phyloP scores from a whole-genome alignment of 1,140 invertebrate species.

The Psix sp. region DNA sequence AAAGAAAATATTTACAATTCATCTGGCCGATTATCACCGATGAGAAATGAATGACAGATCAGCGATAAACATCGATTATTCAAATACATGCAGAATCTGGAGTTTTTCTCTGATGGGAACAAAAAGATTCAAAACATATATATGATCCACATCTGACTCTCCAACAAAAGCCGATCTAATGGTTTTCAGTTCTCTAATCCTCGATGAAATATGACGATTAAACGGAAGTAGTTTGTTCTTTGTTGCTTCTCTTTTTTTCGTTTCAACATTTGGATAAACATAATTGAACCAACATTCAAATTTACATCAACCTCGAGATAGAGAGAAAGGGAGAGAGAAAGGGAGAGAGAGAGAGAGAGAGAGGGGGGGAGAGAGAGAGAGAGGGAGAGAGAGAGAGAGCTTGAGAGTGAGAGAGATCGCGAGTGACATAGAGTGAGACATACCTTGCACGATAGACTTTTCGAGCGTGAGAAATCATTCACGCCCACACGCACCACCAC shows the following conservation, averaged over 20 bases:
- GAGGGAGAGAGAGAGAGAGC: too few species aligned
- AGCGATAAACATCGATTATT: constrained; percentile 27
- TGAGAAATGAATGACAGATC: constrained; percentile 30
- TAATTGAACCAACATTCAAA: constrained; percentile 1
- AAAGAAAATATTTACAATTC: constrained; percentile 28
- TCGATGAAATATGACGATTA: constrained; percentile 13
- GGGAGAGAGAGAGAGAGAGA: too few species aligned
- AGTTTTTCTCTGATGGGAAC: constrained; percentile 33
- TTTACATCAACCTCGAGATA: too few species aligned
- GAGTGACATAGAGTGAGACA: too few species aligned
- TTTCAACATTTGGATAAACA: too few species aligned
- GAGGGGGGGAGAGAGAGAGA: too few species aligned
- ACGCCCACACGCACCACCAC: too few species aligned
- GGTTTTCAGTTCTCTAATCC: constrained; percentile 1
- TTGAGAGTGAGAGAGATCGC: too few species aligned
- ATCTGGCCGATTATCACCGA: constrained; percentile 30
- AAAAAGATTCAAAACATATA: constrained; percentile 31
- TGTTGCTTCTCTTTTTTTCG: too few species aligned
- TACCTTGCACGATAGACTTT: too few species aligned
- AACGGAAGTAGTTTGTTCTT: constrained; percentile 9
- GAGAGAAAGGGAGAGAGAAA: too few species aligned
- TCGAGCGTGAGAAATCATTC: too few species aligned
- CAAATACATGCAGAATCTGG: constrained; percentile 27
- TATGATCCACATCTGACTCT: constrained; percentile 18
- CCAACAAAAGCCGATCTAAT: constrained; percentile 9